Evolutionary conservation across 2,888 invertebrate genomes (phyloP), one percentile per base, ranked within the genome.

Genomic region (Pollenia griseotomentosa): DNA sequence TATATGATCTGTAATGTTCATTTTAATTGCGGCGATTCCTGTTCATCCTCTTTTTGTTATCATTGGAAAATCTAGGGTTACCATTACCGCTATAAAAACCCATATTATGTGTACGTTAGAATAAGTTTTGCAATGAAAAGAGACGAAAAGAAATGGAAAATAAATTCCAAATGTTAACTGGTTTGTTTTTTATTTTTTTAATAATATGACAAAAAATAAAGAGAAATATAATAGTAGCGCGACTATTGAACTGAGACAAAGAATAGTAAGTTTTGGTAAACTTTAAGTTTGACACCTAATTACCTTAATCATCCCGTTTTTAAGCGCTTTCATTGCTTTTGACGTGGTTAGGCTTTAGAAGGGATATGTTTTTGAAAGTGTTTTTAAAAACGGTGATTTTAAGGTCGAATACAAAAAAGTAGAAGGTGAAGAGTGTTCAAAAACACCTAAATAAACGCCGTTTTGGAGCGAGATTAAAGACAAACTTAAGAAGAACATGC

Each of bases 111-210:
- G 74, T 77, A 53, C 84, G 79, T 40, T 61, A 74, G 84, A 55
- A 75, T 51, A 63, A 44, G 81, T 71, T 65, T 81, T 71, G 85
- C 81, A 87, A 89, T 89, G 89, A 89, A 89, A 89, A 89, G 89
- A 89, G 88, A 89, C 84, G 81, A 87, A 87, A 91, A 91, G 89
- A 90, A 89, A 89, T 90, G 92, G 91, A 91, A 84, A 84, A 90
- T 90, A 90, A 90, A 91, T 91, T 92, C 91, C 91, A 91, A 89
- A 89, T 89, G 90, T 91, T 91, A 91, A 91, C 90, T 87, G 53
- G 51, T 66, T 83, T 59, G 6, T 59, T 46, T 46, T 19, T 48
- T 48, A 10, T 48, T 48, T 85, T 83, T 78, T 71, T 83, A n/a
- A 55, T 83, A 48, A 66, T 65, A 53, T 80, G 74, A 48, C 77